phyloP scores from a whole-genome alignment of 2,888 invertebrate genomes.

The Cephus sareptanus region DNA sequence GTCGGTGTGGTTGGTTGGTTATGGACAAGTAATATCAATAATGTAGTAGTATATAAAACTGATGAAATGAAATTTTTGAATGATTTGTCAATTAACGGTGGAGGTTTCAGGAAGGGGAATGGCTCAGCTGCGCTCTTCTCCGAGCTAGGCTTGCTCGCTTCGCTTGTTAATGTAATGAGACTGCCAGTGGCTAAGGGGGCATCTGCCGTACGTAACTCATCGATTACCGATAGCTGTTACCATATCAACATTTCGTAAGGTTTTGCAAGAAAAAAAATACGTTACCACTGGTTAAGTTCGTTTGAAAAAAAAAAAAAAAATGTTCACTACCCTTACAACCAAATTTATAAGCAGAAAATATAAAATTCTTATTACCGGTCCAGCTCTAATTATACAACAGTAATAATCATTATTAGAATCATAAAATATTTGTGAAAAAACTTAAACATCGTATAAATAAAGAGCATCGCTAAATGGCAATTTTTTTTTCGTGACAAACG shows the following conservation, averaged over 20 bases:
- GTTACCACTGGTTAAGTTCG: background rate
- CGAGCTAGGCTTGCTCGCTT: slow-evolving; percentile 54
- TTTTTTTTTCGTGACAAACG: background rate
- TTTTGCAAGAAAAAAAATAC: background rate
- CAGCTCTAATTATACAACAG: background rate
- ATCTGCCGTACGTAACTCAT: slow-evolving; percentile 50
- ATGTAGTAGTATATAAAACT: slow-evolving; percentile 52
- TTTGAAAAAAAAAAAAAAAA: background rate
- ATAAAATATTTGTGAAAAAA: background rate
- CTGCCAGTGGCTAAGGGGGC: slow-evolving; percentile 51
- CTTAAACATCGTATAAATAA: background rate
- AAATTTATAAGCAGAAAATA: background rate
- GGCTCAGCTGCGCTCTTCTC: slow-evolving; percentile 55
- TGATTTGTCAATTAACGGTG: slow-evolving; percentile 40
- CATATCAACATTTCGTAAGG: background rate
- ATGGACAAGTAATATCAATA: slow-evolving; percentile 54
- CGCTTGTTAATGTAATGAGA: slow-evolving; percentile 53
- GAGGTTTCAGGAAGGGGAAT: slow-evolving; percentile 50
- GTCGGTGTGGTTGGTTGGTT: slow-evolving; percentile 60
- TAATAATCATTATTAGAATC: background rate
- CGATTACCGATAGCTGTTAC: slow-evolving; percentile 33
- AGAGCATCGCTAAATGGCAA: background rate
- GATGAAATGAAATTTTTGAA: slow-evolving; percentile 52
- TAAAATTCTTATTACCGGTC: background rate
- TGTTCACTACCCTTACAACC: background rate